Conservation (phyloP, 2,797 vertebrate species). For the Pseudotriccus pelzelni region DNA sequence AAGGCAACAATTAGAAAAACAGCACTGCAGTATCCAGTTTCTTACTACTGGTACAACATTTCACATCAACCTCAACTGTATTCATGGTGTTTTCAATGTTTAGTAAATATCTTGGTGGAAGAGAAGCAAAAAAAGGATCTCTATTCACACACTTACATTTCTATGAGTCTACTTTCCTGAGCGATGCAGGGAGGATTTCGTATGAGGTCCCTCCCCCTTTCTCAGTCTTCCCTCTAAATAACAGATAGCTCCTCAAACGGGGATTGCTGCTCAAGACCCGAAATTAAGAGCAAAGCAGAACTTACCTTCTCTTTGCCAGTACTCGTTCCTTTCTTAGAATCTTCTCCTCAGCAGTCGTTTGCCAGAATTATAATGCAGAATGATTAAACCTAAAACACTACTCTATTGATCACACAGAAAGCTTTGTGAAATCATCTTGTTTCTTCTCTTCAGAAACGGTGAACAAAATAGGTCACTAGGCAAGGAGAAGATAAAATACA, state of each 20-base stretch:
- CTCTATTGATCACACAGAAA: constrained; percentile 70
- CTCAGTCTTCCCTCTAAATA: constrained; percentile 25
- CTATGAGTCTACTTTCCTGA: constrained; percentile 16
- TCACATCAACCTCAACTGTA: constrained; percentile 45
- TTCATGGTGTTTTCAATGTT: constrained; percentile 31
- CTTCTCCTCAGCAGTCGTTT: constrained; percentile 47
- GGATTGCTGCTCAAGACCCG: constrained; percentile 9
- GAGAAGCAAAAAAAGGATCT: background rate
- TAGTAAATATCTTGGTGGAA: background rate
- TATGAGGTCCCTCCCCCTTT: constrained; percentile 20
- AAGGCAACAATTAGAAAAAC: constrained; percentile 62
- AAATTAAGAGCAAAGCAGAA: constrained; percentile 57
- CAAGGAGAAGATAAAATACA: constrained; percentile 13
- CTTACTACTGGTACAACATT: constrained; percentile 11
- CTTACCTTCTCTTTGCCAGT: constrained; percentile 52
- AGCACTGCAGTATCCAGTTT: constrained; percentile 22
- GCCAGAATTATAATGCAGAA: constrained; percentile 69
- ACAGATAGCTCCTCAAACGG: constrained; percentile 31
- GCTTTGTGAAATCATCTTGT: constrained; percentile 68
- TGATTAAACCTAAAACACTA: constrained; percentile 72
- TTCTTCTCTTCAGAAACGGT: constrained; percentile 67
- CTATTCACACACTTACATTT: constrained; percentile 22
- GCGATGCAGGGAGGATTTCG: background rate
- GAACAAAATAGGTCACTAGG: constrained; percentile 71
- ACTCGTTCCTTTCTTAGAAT: constrained; percentile 56